Evolutionary conservation across 2,797 vertebrate species (phyloP), one percentile per base, ranked within the genome.

Genomic region (Ataeniobius toweri): DNA sequence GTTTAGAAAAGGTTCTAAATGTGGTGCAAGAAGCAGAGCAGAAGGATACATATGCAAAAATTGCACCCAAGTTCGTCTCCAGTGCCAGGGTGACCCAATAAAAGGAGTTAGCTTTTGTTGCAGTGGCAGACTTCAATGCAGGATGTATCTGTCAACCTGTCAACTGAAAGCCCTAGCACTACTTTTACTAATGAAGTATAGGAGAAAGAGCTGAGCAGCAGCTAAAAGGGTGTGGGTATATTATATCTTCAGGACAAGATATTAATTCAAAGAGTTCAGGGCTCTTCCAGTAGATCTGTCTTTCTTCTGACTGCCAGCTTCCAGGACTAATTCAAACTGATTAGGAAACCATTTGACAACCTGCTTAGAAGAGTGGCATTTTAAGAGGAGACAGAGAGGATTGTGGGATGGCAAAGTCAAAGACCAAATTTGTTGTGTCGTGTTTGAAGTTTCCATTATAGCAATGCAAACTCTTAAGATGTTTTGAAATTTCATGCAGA

Each of bases 291-390:
- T 69, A 16, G 24, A 26, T 46, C 6, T 6, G 41, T 46, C 67
- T 46, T 46, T 46, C 14, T 44, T 12, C 39, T n/a, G 67, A 46
- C 67, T 69, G 67, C n/a, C 67, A 69, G 39, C 67, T 69, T 69
- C 41, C 41, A 69, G 67, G 67, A 69, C 67, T 24, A n/a, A 69
- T 69, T 69, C 67, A 46, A 69, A 46, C 41, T 69, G 67, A 44
- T 69, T 69, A 24, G 41, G 24, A 69, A 69, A 69, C 22, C 58
- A 26, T 46, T 69, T 69, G 67, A 26, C 67, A 69, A 69, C 41
- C 67, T 24, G 67, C 41, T 69, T 69, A n/a, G 41, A 24, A 46
- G 24, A n/a, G 24, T 6, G 18, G 44, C 67, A 69, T 46, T 26
- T 69, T 56, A 24, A 56, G 55, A 56, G 4, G 39, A 44, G 67